phyloP scores from a whole-genome alignment of 2,113 vertebrate species.

The Engraulis encrasicolus region DNA sequence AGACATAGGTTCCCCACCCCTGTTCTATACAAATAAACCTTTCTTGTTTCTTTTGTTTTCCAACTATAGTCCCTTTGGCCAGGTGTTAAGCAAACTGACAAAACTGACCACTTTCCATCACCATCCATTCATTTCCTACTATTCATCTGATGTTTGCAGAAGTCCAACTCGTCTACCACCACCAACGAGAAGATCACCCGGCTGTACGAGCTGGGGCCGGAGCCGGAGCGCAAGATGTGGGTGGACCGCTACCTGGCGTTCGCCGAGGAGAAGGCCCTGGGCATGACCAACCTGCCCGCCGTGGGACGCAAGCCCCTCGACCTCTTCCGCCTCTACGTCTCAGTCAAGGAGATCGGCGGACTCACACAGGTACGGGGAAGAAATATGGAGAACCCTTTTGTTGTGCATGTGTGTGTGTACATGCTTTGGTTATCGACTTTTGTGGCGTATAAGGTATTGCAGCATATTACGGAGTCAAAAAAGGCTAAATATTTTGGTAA shows the following conservation, averaged over 20 bases:
- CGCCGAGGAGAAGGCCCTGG: conserved; percentile 95
- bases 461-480: too few relatives aligned
- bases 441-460: neutral
- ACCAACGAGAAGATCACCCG: conserved; percentile 99
- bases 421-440: too few relatives aligned
- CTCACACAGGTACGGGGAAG: conserved; percentile 84
- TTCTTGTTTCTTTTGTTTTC: too few relatives aligned
- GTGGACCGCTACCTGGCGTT: conserved; percentile 96
- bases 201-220: conserved; percentile 93
- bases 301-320: conserved; percentile 97
- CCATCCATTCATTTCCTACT: neutral
- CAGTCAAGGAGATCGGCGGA: conserved; percentile 97
- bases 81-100: too few relatives aligned
- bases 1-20: too few relatives aligned
- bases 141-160: conserved; percentile 71
- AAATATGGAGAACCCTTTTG: neutral
- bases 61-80: too few relatives aligned
- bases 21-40: too few relatives aligned
- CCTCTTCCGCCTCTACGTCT: conserved; percentile 95
- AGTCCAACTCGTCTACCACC: conserved; percentile 96
- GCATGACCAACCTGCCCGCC: conserved; percentile 95
- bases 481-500: too few relatives aligned
- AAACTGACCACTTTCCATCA: too few relatives aligned
- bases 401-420: neutral
- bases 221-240: conserved; percentile 98